Evolutionary conservation across 2,888 invertebrate genomes (phyloP).

Genomic region (Ptilodon capucinus): DNA sequence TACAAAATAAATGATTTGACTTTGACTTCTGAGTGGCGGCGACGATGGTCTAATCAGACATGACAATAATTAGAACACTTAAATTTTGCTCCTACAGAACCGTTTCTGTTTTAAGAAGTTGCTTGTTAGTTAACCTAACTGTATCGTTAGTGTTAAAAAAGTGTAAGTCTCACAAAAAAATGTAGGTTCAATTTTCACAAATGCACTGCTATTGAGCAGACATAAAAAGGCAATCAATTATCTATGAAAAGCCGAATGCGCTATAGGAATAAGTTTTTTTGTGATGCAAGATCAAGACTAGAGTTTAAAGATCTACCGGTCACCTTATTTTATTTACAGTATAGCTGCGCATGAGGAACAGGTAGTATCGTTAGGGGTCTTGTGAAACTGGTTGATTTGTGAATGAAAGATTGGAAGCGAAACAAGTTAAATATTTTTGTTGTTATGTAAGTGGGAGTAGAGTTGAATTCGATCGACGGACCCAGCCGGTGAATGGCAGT

Average conservation of each 20-base stretch:
- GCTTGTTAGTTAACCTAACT: not conserved
- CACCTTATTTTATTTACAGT: not conserved
- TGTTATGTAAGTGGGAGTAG: conserved; percentile 58
- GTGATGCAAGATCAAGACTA: conserved; percentile 1
- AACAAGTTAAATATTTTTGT: conserved; percentile 55
- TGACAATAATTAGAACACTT: not conserved
- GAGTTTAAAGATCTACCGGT: not conserved
- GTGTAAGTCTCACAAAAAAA: too few species aligned
- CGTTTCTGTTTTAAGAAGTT: not conserved
- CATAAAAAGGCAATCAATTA: conserved; percentile 4
- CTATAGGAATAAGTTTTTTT: not conserved
- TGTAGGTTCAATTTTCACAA: not conserved
- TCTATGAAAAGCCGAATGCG: not conserved
- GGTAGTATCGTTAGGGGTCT: not conserved
- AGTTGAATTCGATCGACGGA: conserved; percentile 50
- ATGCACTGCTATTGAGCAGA: not conserved
- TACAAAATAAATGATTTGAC: too few species aligned
- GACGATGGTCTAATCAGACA: not conserved
- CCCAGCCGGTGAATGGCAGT: conserved; percentile 61
- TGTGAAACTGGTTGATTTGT: not conserved
- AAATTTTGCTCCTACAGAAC: not conserved
- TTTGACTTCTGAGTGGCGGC: too few species aligned
- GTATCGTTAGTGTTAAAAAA: too few species aligned
- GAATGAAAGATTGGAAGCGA: conserved; percentile 27
- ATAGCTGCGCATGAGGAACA: not conserved